These are phyloP conservation scores for Chymomyza fuscimana DNA, from an alignment of 2,888 invertebrate species.

Conservation along the genomic window DNA sequence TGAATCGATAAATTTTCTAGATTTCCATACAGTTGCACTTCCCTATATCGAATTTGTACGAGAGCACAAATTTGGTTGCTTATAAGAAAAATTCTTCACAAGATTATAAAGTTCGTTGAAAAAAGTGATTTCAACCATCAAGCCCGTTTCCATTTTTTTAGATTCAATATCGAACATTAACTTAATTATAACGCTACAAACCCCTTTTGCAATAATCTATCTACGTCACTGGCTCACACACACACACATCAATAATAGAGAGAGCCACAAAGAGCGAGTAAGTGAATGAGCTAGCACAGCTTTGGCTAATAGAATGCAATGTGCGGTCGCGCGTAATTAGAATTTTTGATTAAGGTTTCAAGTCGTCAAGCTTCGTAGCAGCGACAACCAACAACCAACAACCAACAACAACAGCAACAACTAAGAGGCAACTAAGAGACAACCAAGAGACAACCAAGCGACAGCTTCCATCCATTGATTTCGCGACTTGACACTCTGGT, in stretches of 20 bases:
- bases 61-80: too few relatives aligned
- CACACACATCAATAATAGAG: neutral
- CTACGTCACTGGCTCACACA: neutral
- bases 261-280: neutral
- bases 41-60: too few relatives aligned
- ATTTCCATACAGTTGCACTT: too few relatives aligned
- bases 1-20: too few relatives aligned
- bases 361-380: constrained; percentile 1
- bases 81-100: too few relatives aligned
- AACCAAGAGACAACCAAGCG: constrained; percentile 5
- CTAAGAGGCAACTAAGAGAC: neutral
- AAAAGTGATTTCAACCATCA: too few relatives aligned
- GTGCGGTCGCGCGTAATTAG: constrained; percentile 57
- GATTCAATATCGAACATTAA: too few relatives aligned
- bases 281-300: neutral
- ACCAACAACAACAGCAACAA: too few relatives aligned
- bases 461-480: constrained; percentile 14
- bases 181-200: too few relatives aligned
- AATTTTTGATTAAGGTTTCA: constrained; percentile 54
- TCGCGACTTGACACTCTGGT: constrained; percentile 46
- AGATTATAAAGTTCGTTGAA: too few relatives aligned
- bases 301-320: constrained; percentile 3
- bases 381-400: constrained; percentile 6
- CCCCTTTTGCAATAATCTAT: too few relatives aligned
- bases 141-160: too few relatives aligned